These are phyloP conservation scores for Thamnophis sirtalis DNA, from an alignment of 2,113 vertebrate species.

Conservation along the genomic window DNA sequence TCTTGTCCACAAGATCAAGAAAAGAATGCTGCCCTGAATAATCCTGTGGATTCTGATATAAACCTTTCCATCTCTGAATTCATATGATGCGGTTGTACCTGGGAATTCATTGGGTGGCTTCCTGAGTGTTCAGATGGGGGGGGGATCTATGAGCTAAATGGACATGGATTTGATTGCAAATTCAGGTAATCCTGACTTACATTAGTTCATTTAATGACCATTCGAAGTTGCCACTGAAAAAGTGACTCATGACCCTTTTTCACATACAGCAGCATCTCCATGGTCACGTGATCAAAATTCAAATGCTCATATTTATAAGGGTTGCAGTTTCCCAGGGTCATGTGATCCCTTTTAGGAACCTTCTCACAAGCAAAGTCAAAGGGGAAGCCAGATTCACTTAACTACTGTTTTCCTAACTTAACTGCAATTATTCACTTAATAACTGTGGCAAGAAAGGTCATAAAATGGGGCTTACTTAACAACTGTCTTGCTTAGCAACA, in stretches of 20 bases:
- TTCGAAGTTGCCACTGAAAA: no score
- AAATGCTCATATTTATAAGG: not conserved
- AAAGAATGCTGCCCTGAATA: not conserved
- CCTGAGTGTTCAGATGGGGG: not conserved
- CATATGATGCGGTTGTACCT: not conserved
- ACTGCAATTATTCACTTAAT: not conserved
- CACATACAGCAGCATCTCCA: not conserved
- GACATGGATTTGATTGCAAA: not conserved
- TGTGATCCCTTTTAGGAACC: not conserved
- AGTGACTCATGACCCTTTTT: no score
- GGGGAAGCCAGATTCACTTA: not conserved
- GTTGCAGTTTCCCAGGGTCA: not conserved
- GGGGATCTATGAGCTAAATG: not conserved
- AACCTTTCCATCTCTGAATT: not conserved
- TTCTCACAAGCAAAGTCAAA: not conserved
- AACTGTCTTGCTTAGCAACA: not conserved
- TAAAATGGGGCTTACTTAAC: not conserved
- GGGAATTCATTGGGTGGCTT: not conserved
- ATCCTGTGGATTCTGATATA: not conserved
- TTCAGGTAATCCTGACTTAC: no score
- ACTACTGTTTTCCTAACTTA: not conserved
- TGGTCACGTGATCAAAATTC: not conserved
- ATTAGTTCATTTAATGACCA: no score
- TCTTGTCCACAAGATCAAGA: not conserved
- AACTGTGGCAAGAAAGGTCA: not conserved